Base-by-base conservation (phyloP, 2,888 invertebrate species). In the Cephus pulcher region DNA sequence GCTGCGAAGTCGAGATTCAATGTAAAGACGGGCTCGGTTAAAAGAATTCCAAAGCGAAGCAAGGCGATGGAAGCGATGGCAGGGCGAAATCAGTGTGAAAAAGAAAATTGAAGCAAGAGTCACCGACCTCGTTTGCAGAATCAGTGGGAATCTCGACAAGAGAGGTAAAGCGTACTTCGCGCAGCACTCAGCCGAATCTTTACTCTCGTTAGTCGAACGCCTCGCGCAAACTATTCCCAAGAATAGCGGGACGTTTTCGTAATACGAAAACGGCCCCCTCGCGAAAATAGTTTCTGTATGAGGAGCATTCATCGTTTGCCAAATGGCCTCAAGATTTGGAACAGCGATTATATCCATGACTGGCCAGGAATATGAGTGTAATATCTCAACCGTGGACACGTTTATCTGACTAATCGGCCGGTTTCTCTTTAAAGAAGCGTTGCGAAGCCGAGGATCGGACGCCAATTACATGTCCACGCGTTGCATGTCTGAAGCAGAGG, bases 271-370 rank as follows among this genome's bases (percentile, higher is more conserved):
- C 23, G 56, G 56, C 56, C 56, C 23, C 56, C 87, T 86, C 86
- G 88, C 88, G 84, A 89, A 89, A 89, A 89, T 87, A 87, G 85
- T 86, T 82, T 84, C 84, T 86, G 86, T 87, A 84, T 84, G 83
- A 80, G 83, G 83, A 82, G 86, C 85, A 87, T 88, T 86, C 87
- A 87, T 87, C 83, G 88, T 81, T 84, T 90, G 90, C 89, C 89
- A 90, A 89, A 82, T 84, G 71, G 34, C 71, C 71, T 33, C 71
- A 34, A 71, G 71, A 71, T 71, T 71, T 71, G 71, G 71, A 34
- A 32, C 71, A 56, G 56, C 56, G 56, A 56, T 56, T 56, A 56
- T 56, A 56, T 56, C 56, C 56, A 56, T 56, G 56, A 56, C 56
- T 56, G 56, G 56, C 56, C 56, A 56, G 56, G 56, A 56, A 56